A percentile compares a stretch with the other conserved stretches of the same genome.
These are phyloP conservation scores for Gavialis gangeticus DNA, from an alignment of 2,113 vertebrate genomes.

Conservation along the genomic window DNA sequence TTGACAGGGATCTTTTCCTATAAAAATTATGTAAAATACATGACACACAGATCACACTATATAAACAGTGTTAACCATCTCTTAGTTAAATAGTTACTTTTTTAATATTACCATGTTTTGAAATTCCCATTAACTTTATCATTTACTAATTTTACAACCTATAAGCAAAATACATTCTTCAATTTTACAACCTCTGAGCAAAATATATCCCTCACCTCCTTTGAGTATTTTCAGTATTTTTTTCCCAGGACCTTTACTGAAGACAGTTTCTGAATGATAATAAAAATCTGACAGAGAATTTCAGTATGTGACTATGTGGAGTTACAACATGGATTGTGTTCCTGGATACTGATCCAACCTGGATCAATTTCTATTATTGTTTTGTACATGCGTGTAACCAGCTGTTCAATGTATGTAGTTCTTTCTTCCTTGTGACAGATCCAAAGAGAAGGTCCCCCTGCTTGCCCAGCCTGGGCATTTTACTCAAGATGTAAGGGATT, in stretches of 20 bases:
- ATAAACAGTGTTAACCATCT: background rate
- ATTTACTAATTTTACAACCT: background rate
- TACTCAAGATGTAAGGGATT: background rate
- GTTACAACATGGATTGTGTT: background rate
- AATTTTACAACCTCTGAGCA: background rate
- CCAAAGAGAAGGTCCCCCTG: background rate
- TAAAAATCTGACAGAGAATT: background rate
- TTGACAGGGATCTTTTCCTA: background rate
- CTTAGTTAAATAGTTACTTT: background rate
- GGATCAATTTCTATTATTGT: background rate
- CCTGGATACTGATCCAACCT: background rate
- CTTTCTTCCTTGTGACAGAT: background rate
- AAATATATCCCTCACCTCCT: background rate
- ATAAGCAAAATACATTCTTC: background rate
- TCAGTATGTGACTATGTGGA: background rate
- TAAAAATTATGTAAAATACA: background rate
- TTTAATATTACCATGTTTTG: background rate
- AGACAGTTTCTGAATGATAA: background rate
- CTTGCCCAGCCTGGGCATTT: background rate
- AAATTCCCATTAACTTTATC: background rate
- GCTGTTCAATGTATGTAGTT: background rate
- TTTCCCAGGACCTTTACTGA: background rate
- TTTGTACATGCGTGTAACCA: background rate
- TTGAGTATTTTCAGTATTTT: background rate
- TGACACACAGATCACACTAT: background rate